Conservation (phyloP, 2,888 invertebrate genomes). For the Actias luna region DNA sequence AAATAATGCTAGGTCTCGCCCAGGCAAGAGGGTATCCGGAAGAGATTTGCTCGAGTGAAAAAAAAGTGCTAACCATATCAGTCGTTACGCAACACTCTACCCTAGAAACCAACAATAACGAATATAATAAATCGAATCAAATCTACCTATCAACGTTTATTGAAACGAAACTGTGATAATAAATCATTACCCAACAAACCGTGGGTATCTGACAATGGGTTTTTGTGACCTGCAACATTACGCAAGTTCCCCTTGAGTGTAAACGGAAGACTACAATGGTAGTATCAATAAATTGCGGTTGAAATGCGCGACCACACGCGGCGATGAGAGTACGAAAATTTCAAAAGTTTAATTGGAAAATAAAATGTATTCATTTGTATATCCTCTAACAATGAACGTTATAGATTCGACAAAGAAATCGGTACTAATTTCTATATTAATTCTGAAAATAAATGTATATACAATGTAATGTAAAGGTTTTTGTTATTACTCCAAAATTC, state of each 20-base stretch:
- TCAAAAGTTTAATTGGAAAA: not conserved
- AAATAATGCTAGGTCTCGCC: no score
- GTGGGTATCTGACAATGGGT: slow-evolving; percentile 25
- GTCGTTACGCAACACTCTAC: not conserved
- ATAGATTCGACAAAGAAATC: not conserved
- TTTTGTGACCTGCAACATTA: slow-evolving; percentile 23
- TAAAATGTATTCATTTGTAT: not conserved
- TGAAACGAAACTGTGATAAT: slow-evolving; percentile 24
- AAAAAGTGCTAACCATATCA: not conserved
- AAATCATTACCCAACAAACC: slow-evolving; percentile 36
- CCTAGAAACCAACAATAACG: slow-evolving; percentile 16
- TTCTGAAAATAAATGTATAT: not conserved
- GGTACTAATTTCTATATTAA: not conserved
- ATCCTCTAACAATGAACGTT: not conserved
- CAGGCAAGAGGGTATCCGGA: no score
- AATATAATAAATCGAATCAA: slow-evolving; percentile 28
- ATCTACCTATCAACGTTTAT: slow-evolving; percentile 33
- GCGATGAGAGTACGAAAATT: slow-evolving; percentile 18
- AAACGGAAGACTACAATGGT: slow-evolving; percentile 21
- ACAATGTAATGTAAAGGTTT: no score
- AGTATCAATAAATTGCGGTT: slow-evolving; percentile 34
- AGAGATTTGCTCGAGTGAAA: no score
- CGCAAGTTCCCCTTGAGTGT: slow-evolving; percentile 22
- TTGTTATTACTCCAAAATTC: no score
- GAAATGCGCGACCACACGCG: slow-evolving; percentile 40